Percentiles rank a stretch among this genome's conserved stretches.
These are phyloP conservation scores for Tineola bisselliella DNA, from an alignment of 2,888 invertebrate genomes.

Conservation along the genomic window DNA sequence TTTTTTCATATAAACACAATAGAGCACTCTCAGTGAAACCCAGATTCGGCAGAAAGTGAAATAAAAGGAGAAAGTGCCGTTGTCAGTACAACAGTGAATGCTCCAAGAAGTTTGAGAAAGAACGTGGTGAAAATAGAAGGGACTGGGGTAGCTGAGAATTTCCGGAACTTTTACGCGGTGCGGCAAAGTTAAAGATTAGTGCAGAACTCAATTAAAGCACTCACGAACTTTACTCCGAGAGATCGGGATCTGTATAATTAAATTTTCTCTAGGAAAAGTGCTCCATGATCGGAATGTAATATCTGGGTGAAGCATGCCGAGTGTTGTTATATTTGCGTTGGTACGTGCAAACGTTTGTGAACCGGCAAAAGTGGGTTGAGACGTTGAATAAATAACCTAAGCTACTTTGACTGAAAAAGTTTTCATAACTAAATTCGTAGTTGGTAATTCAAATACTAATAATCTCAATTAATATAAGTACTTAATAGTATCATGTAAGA, in stretches of 20 bases:
- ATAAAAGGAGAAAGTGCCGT: slow-evolving; percentile 3
- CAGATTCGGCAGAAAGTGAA: slow-evolving; percentile 2
- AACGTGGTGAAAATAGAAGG: not conserved
- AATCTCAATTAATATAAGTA: not conserved
- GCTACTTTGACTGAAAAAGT: not conserved
- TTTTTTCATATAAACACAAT: slow-evolving; percentile 7
- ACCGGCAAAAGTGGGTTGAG: not conserved
- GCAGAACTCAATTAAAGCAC: slow-evolving; percentile 53
- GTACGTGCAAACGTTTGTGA: not conserved
- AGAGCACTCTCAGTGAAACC: not conserved
- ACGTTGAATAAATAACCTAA: slow-evolving; percentile 4
- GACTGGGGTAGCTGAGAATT: not conserved
- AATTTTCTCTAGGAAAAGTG: slow-evolving; percentile 48
- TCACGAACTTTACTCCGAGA: slow-evolving; percentile 33
- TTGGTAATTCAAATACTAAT: not conserved
- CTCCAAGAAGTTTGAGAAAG: not conserved
- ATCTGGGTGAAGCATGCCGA: not conserved
- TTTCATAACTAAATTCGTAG: not conserved
- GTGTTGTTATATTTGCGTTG: not conserved
- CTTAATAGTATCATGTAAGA: not conserved
- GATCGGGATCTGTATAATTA: slow-evolving; percentile 56
- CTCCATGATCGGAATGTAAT: slow-evolving; percentile 43
- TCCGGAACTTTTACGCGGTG: slow-evolving; percentile 11
- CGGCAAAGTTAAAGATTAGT: slow-evolving; percentile 46
- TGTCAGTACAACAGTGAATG: slow-evolving; percentile 9